Evolutionary conservation across 2,113 vertebrate species (phyloP).

Genomic region (cat (Felis catus)): DNA sequence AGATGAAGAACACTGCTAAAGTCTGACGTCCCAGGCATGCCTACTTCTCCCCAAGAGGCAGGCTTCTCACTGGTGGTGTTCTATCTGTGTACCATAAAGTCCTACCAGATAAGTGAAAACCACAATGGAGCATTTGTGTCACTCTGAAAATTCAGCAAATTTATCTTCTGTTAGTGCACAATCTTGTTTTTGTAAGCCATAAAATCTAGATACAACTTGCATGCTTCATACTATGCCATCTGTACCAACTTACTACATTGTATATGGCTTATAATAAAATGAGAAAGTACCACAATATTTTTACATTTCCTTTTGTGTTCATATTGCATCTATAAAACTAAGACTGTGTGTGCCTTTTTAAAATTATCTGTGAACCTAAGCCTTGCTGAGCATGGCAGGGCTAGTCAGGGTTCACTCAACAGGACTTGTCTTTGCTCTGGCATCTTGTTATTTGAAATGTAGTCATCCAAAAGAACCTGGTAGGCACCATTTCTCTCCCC

Average conservation of each 20-base stretch:
- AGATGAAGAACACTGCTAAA: neutral
- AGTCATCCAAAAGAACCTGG: neutral
- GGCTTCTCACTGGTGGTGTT: neutral
- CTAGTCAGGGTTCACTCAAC: neutral
- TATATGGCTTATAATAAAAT: neutral
- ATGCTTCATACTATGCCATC: neutral
- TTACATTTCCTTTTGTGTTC: neutral
- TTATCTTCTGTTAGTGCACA: neutral
- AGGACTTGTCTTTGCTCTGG: neutral
- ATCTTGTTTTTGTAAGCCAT: neutral
- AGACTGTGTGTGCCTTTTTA: neutral
- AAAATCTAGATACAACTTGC: neutral
- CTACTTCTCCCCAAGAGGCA: too few species aligned
- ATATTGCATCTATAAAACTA: neutral
- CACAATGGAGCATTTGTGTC: rapidly evolving
- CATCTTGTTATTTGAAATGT: neutral
- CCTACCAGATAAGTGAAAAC: neutral
- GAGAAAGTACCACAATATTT: neutral
- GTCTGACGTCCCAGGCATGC: neutral
- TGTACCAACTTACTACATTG: neutral
- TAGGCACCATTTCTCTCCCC: neutral
- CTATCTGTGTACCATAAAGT: neutral
- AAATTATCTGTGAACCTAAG: neutral
- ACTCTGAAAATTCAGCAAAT: neutral
- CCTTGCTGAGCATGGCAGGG: neutral